Base-by-base conservation (phyloP, 53 echinoderm and acorn worm species). In the Mesocentrotus franciscanus region DNA sequence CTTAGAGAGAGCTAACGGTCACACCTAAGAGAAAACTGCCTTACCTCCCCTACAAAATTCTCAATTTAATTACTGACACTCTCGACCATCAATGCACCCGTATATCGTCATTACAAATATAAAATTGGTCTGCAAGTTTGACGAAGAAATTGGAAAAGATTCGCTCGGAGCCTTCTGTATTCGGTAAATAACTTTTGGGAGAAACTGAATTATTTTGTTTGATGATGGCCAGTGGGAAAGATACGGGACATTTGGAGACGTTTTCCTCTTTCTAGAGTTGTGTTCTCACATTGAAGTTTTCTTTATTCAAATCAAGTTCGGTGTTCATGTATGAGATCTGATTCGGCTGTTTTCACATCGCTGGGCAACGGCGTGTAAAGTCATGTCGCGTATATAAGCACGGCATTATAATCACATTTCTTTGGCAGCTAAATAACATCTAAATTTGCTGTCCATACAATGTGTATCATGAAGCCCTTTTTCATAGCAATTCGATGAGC, bases 41-140 rank as follows among this genome's bases (percentile, higher is more conserved):
- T 36, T 8, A 81, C 36, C 42, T 81, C 20, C 18, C 42, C 81
- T 36, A 7, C 39, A 39, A 81, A 81, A 39, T 39, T 39, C 36
- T 17, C 39, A 39, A 81, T 81, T 81, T 81, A 81, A 81, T 81
- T 81, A 81, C 36, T 39, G 39, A 81, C 81, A 81, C 81, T 36
- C 81, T 18, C 81, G 9, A 81, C 42, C 81, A 81, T 81, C 81
- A 18, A 42, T 42, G 81, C 39, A 15, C 42, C 22, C 33, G 20
- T 81, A 42, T 42, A 4, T 42, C 39, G 42, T 39, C 18, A 81
- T 81, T 39, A 27, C 18, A 81, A 81, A 81, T 39, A 39, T 81
- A 81, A 42, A 81, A 81, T 81, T 81, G 36, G 81, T 81, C 42
- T 81, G 16, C 18, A 42, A 20, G 81, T 81, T 39, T 27, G 17